Evolutionary conservation across 1,140 invertebrate genomes (phyloP), one percentile per base, ranked within the genome.

Genomic region (Pogonus chalceus): DNA sequence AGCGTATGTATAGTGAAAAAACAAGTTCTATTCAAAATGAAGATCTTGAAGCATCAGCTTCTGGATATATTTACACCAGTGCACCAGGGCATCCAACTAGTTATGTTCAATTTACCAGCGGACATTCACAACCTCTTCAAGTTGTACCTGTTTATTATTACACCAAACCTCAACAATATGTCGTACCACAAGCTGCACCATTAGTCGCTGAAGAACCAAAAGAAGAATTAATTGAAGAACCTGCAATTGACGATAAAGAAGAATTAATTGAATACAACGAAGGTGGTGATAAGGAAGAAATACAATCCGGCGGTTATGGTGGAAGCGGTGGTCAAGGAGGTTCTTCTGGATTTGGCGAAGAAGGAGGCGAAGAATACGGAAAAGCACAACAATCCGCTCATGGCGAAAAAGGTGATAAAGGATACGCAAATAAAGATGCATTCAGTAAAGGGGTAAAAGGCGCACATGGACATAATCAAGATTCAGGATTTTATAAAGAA

Each of bases 391-490:
- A 73, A 56, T 62, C 65, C 1, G 56, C 56, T 35, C 52, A 64
- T 22, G 73, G 71, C 2, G 62, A 68, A 24, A 72, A 74, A 43
- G 72, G 70, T 2, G 69, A 77, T 54, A 68, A 62, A 35, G 60
- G 59, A 9, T 65, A 65, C 52, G 56, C 74, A 31, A 71, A 64
- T 2, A 62, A 66, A 52, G 66, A 75, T 23, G 68, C 68, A 51
- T 74, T 72, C 35, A 76, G 77, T 21, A 71, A 79, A 57, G 76
- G 73, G 18, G 37, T 61, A 2, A 70, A 73, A 58, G 66, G 66
- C 1, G 64, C 69, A 54, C 69, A 72, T 49, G 66, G 66, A 48
- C 64, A 69, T 21, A 65, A 70, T 55, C 66, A 71, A 54, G 55
- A 73, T 14, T 73, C 73, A 52, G 70, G 69, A 16, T 68, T 70